Conservation (phyloP, 2,888 invertebrate genomes). For the Drosophila quinaria region DNA sequence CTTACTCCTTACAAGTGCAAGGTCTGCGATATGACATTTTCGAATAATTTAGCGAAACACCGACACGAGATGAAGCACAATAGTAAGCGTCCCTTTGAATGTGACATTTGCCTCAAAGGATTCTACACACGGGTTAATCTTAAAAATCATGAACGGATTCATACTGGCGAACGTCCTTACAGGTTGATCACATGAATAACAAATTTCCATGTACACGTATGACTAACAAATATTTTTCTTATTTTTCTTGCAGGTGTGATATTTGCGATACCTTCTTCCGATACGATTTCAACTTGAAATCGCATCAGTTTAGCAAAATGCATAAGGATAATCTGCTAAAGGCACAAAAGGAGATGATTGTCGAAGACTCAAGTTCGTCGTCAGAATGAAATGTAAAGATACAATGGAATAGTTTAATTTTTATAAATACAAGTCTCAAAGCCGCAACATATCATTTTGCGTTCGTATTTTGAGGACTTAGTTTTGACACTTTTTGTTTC, state of each 20-base stretch:
- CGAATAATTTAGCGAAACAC: conserved; percentile 46
- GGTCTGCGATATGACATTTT: conserved; percentile 86
- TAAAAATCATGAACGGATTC: conserved; percentile 57
- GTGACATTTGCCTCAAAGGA: conserved; percentile 65
- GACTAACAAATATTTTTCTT: not conserved
- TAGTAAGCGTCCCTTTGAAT: conserved; percentile 62
- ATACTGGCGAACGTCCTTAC: conserved; percentile 69
- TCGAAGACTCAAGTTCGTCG: conserved; percentile 23
- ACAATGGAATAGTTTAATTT: conserved; percentile 4
- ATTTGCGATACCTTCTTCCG: conserved; percentile 63
- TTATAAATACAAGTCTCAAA: conserved; percentile 27
- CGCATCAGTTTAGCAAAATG: conserved; percentile 65
- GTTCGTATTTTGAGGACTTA: conserved; percentile 13
- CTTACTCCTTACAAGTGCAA: conserved; percentile 86
- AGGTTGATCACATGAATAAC: conserved; percentile 25
- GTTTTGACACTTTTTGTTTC: too few species aligned
- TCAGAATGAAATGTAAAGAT: not conserved
- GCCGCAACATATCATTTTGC: conserved; percentile 12
- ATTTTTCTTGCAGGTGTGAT: conserved; percentile 60
- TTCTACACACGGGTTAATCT: conserved; percentile 56
- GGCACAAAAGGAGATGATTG: not conserved
- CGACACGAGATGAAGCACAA: conserved; percentile 63
- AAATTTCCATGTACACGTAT: not conserved
- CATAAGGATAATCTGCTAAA: conserved; percentile 65
- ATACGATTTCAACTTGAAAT: conserved; percentile 63